These are phyloP conservation scores for Kobus ellipsiprymnus DNA, from an alignment of 2,113 vertebrate genomes.

Conservation along the genomic window DNA sequence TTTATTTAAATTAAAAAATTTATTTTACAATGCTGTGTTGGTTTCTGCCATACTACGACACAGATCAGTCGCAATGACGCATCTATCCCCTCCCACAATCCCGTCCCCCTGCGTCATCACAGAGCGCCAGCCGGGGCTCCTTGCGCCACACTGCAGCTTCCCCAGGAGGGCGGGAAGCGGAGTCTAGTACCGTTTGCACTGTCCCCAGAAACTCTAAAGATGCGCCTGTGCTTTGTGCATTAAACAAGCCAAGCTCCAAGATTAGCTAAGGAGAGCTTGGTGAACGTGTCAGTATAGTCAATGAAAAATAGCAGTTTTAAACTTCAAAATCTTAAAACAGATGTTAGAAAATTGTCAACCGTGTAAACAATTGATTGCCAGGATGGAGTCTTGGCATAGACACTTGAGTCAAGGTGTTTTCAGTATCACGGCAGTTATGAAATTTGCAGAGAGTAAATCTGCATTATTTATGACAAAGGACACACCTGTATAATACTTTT, in stretches of 20 bases:
- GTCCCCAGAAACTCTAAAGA: not conserved
- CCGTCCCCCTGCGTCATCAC: not conserved
- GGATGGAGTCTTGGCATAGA: conserved; percentile 16
- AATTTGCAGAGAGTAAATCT: conserved; percentile 63
- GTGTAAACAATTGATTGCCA: conserved; percentile 39
- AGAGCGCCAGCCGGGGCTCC: not conserved
- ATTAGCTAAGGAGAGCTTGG: not conserved
- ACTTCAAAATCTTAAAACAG: conserved; percentile 60
- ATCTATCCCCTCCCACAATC: rapidly evolving
- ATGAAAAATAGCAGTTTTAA: conserved; percentile 25
- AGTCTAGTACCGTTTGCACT: not conserved
- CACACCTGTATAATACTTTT: conserved; percentile 49
- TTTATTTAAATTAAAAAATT: not conserved
- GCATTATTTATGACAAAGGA: conserved; percentile 64
- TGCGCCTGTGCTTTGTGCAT: not conserved
- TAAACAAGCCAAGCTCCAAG: not conserved
- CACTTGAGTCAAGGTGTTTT: conserved; percentile 43
- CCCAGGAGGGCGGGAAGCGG: not conserved
- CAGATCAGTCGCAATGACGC: not conserved
- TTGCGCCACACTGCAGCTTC: rapidly evolving
- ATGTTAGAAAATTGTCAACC: conserved; percentile 50
- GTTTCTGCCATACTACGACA: not conserved
- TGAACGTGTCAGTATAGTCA: not conserved
- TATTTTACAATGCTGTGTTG: not conserved
- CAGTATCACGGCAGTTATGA: not conserved